phyloP scores from a whole-genome alignment of 2,113 vertebrate species.

The Labeo catla region DNA sequence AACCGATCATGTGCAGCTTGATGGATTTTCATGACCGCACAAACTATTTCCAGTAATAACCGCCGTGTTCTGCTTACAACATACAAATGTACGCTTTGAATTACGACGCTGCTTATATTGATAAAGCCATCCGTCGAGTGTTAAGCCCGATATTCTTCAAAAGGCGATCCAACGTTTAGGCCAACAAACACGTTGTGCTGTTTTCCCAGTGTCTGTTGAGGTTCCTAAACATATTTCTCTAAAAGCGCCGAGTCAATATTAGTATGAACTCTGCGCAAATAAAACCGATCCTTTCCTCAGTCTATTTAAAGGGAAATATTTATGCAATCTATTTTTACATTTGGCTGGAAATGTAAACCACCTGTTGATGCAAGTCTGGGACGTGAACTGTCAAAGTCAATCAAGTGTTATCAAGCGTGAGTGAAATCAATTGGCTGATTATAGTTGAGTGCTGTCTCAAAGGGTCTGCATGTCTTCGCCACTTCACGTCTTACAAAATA shows the following conservation, averaged over 20 bases:
- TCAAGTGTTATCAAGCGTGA: slow-evolving; percentile 43
- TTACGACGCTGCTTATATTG: neutral
- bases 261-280: neutral
- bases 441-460: slow-evolving; percentile 16
- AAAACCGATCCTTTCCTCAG: slow-evolving; percentile 2
- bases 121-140: neutral
- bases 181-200: slow-evolving; percentile 10
- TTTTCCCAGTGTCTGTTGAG: slow-evolving; percentile 15
- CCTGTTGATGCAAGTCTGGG: slow-evolving; percentile 46
- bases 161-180: slow-evolving; percentile 1
- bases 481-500: slow-evolving; percentile 26
- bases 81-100: neutral
- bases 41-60: slow-evolving; percentile 37
- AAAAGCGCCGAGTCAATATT: slow-evolving; percentile 34
- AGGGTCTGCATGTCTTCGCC: slow-evolving; percentile 36
- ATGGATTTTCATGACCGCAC: slow-evolving; percentile 8
- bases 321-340: slow-evolving; percentile 39
- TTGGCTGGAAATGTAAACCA: slow-evolving; percentile 41
- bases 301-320: slow-evolving; percentile 29
- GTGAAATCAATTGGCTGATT: slow-evolving; percentile 31
- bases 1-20: slow-evolving; percentile 20
- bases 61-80: neutral
- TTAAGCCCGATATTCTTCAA: neutral
- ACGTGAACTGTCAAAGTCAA: slow-evolving; percentile 44
- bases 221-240: slow-evolving; percentile 39